Conservation (phyloP, 2,113 vertebrate species). For the Ictalurus furcatus region DNA sequence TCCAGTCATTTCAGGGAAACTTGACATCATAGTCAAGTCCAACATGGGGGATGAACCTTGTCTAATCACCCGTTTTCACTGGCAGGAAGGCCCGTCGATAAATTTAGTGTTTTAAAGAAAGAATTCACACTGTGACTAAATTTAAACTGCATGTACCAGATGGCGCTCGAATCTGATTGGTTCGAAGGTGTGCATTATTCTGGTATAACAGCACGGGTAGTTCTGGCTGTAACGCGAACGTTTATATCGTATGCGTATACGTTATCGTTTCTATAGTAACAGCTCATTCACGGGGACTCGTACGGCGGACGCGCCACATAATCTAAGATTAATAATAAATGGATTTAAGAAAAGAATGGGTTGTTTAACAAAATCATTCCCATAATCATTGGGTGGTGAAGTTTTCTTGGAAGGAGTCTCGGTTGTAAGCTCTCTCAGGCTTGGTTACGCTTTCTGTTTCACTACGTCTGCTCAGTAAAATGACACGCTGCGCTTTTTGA, state of each 20-base stretch:
- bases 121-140: not conserved
- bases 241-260: not conserved
- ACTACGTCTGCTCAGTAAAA: too few relatives aligned
- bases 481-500: not conserved
- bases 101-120: not conserved
- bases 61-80: not conserved
- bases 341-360: too few relatives aligned
- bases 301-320: too few relatives aligned
- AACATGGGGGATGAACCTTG: not conserved
- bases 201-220: too few relatives aligned
- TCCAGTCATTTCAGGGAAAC: not conserved
- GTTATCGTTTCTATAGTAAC: not conserved
- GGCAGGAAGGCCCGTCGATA: not conserved
- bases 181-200: not conserved
- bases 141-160: not conserved
- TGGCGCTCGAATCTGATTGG: not conserved
- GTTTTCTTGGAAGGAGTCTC: too few relatives aligned
- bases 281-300: not conserved
- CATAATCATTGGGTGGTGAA: too few relatives aligned
- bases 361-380: too few relatives aligned
- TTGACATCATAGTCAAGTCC: not conserved
- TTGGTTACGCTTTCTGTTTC: too few relatives aligned
- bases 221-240: too few relatives aligned
- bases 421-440: too few relatives aligned
- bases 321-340: too few relatives aligned